Base-by-base conservation (phyloP, 1,140 invertebrate species). In the Drosophila hydei region DNA sequence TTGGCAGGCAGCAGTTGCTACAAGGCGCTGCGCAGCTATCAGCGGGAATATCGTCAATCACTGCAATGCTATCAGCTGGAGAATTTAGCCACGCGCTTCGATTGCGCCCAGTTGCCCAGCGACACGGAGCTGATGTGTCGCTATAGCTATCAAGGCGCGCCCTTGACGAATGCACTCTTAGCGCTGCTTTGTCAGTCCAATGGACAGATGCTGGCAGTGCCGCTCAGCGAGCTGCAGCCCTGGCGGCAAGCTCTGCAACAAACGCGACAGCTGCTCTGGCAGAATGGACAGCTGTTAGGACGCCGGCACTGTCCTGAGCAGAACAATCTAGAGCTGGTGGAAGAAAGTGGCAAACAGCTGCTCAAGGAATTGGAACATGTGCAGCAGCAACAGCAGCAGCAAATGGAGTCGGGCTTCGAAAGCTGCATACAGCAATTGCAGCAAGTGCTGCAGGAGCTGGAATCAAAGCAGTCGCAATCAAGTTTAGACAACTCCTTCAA, bases 231-330 rank as follows among this genome's bases (percentile, higher is more conserved):
- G 30, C 19, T 91, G 55, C 65, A 74, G 18, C 59, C 65, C 1
- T 91, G 91, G 91, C 73, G 79, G 8, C 40, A 51, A 2, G 59
- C 78, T 0, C 42, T 91, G 42, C 67, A 72, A 12, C 45, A 91
- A 45, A 72, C 80, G 1, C 69, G 77, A 6, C 79, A 89, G 6
- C 38, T 91, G 36, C 51, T 91, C 0, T 91, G 90, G 90, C 75
- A 81, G 23, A 91, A 91, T 59, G 48, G 68, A 0, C 14, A 62
- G 7, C 45, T 91, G 0, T 23, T 88, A 16, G 58, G 43, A 3
- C 1, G 30, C 0, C 45, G 33, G 1, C 65, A 75, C 14, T 69
- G 56, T 19, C 21, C 21, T 1, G 33, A 69, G 5, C 12, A 48
- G 0, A 90, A 79, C 36, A 71, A 77, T 38, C 19, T 65, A 2